A percentile compares a stretch with the other conserved stretches of the same genome.
These are phyloP conservation scores for Drosophila nr. fundita DNA, from an alignment of 2,888 invertebrate genomes.

Conservation along the genomic window DNA sequence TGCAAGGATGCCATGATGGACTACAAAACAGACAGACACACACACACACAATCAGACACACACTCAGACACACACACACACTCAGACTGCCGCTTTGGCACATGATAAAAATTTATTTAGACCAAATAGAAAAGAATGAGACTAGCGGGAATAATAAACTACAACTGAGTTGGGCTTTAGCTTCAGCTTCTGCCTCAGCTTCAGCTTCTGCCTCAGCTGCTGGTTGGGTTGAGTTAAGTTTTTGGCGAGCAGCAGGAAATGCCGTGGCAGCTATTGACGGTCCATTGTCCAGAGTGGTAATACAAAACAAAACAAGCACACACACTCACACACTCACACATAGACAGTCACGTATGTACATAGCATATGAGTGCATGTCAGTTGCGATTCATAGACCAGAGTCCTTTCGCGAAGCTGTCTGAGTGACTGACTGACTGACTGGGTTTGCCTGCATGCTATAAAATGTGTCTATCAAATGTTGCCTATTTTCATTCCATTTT, in stretches of 20 bases:
- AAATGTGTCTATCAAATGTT: conserved; percentile 78
- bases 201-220: not conserved
- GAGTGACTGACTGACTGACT: conserved; percentile 24
- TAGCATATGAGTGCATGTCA: conserved; percentile 56
- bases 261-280: conserved; percentile 72
- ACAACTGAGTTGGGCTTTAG: conserved; percentile 42
- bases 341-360: conserved; percentile 10
- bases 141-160: conserved; percentile 81
- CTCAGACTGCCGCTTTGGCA: conserved; percentile 55
- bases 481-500: conserved; percentile 44
- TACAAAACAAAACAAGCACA: conserved; percentile 8
- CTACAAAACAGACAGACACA: conserved; percentile 22
- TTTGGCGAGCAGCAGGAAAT: conserved; percentile 53
- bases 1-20: conserved; percentile 58
- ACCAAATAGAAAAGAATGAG: conserved; percentile 80
- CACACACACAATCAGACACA: conserved; percentile 7
- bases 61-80: conserved; percentile 4
- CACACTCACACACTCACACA: conserved; percentile 7
- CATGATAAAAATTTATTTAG: conserved; percentile 81
- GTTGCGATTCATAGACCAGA: conserved; percentile 32
- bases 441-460: conserved; percentile 64
- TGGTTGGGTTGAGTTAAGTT: conserved; percentile 41
- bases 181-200: conserved; percentile 5
- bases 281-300: conserved; percentile 68
- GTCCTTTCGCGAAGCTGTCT: conserved; percentile 31